Base-by-base conservation (phyloP, 2,888 invertebrate genomes). In the Mycogona germanica region DNA sequence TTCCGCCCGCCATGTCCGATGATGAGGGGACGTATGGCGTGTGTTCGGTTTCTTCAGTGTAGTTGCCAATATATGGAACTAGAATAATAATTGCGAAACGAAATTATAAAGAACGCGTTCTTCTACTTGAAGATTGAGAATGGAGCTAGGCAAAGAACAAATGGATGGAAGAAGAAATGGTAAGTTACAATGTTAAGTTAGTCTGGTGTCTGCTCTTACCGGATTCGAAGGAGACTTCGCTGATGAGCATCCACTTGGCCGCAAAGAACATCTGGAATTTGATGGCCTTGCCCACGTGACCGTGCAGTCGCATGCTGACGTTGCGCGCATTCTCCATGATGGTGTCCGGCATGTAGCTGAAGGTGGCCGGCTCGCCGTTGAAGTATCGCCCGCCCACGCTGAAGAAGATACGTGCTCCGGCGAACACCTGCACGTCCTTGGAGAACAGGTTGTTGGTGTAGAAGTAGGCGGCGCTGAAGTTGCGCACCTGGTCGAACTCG, bases 221-320 rank as follows among this genome's bases (percentile, higher is more conserved):
- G 63, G 89, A 89, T 63, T 83, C 82, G 69, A 92, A 92, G 54
- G 83, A 80, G 59, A 92, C 77, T 72, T 93, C 92, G 70, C 88
- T 88, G 65, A 93, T 78, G 72, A 92, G 80, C 62, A 92, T 81
- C 91, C 92, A 92, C 53, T 81, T 76, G 17, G 84, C 78, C 2
- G 86, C 82, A 68, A 89, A 91, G 61, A 76, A 76, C 50, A 91
- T 75, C 63, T 82, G 78, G 61, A 84, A 72, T 65, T 84, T 84
- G 56, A 91, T 82, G 74, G 80, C 87, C 64, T 78, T 77, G 26
- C 86, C 92, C 49, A 89, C 79, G 46, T 84, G 76, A 65, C 87
- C 81, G 65, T 86, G 83, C 32, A 92, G 76, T 62, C 82, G 81
- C 63, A 93, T 81, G 66, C 80, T 79, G 45, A 92, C 80, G 72